Percentiles rank a stretch among this genome's conserved stretches.
Evolutionary conservation across 2,797 vertebrate species (phyloP).

Genomic region (Pyrocephalus nanus): DNA sequence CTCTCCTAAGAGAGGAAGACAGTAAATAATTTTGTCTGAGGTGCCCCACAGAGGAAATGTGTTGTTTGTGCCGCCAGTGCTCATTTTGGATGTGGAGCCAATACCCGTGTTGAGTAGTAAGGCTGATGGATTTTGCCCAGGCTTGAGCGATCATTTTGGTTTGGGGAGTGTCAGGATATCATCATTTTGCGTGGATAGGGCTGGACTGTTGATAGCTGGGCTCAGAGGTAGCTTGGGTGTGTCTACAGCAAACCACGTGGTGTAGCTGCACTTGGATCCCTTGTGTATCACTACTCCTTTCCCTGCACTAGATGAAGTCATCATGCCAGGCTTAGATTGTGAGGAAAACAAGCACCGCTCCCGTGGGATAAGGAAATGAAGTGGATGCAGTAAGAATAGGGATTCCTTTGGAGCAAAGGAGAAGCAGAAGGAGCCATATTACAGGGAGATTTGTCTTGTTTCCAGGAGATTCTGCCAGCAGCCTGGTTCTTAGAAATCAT

Average conservation of each 20-base stretch:
- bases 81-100: background rate
- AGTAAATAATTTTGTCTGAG: background rate
- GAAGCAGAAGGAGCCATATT: background rate
- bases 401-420: background rate
- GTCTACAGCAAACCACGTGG: background rate
- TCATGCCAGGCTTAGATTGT: background rate
- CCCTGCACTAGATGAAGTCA: background rate
- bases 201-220: background rate
- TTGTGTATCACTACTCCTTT: background rate
- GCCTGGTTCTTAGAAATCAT: background rate
- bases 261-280: background rate
- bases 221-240: background rate
- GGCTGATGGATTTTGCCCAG: background rate
- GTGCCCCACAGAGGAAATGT: background rate
- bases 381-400: background rate
- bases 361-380: background rate
- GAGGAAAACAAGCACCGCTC: background rate
- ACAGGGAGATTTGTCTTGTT: background rate
- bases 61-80: background rate
- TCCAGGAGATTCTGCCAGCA: constrained; percentile 1
- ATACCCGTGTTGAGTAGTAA: background rate
- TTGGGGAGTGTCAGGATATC: background rate
- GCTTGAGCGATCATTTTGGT: background rate
- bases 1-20: background rate
- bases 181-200: background rate